phyloP scores from a whole-genome alignment of 2,797 vertebrate species.

The Scomberomorus guttatus region DNA sequence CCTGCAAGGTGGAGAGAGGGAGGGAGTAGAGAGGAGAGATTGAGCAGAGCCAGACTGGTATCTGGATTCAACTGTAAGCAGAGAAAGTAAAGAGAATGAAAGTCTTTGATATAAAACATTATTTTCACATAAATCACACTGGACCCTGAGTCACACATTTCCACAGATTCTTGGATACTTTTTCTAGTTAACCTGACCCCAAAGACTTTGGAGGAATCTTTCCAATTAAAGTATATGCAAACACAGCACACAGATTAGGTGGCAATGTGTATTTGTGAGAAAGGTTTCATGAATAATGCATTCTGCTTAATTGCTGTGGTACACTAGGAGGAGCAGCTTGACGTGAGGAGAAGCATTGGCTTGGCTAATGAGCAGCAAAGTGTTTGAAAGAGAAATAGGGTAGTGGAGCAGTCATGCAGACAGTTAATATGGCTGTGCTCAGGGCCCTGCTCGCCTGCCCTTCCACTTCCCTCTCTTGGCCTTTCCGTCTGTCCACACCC shows the following conservation, averaged over 20 bases:
- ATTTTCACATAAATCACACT: conserved; percentile 13
- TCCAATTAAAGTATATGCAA: conserved; percentile 81
- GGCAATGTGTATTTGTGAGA: conserved; percentile 71
- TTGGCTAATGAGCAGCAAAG: conserved; percentile 79
- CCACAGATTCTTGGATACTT: conserved; percentile 28
- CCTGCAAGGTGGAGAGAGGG: conserved; percentile 21
- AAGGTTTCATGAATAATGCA: conserved; percentile 85
- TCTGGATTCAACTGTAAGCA: conserved; percentile 22
- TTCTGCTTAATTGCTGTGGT: conserved; percentile 80
- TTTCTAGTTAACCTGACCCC: conserved; percentile 50
- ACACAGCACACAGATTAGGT: conserved; percentile 75
- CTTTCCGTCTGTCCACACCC: conserved; percentile 62
- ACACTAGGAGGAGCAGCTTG: conserved; percentile 68
- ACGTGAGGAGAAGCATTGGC: conserved; percentile 71
- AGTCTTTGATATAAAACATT: conserved; percentile 23
- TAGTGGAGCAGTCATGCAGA: conserved; percentile 50
- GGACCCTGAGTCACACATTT: conserved; percentile 31
- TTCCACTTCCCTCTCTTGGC: conserved; percentile 39
- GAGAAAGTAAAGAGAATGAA: conserved; percentile 24
- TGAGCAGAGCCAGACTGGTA: conserved; percentile 19
- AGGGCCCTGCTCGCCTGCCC: conserved; percentile 37
- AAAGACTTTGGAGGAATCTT: conserved; percentile 71
- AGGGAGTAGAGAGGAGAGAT: conserved; percentile 22
- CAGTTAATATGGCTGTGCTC: conserved; percentile 50
- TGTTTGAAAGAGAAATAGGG: conserved; percentile 69